Conservation (phyloP, 2,113 vertebrate species). For the Gambusia holbrooki region DNA sequence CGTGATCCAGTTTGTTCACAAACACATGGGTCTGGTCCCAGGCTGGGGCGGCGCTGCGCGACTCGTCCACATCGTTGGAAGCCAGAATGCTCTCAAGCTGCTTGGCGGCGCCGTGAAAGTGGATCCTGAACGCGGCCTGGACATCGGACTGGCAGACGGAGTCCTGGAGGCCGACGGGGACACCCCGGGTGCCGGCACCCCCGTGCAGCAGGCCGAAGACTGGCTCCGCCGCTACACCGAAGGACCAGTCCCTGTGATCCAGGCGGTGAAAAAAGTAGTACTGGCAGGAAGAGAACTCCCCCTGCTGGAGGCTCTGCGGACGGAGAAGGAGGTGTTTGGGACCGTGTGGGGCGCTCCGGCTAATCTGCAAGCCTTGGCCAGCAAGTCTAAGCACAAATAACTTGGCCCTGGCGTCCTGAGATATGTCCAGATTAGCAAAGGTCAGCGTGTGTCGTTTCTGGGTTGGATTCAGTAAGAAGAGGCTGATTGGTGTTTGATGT, state of each 20-base stretch:
- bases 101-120: slow-evolving; percentile 80
- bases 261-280: slow-evolving; percentile 86
- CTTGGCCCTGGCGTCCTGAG: too few relatives aligned
- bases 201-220: slow-evolving; percentile 74
- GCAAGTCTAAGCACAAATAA: slow-evolving; percentile 85
- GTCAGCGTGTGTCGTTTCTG: neutral
- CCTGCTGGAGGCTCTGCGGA: slow-evolving; percentile 85
- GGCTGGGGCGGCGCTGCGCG: slow-evolving; percentile 91
- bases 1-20: slow-evolving; percentile 94
- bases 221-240: slow-evolving; percentile 84
- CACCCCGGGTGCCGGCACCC: slow-evolving; percentile 34
- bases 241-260: slow-evolving; percentile 84
- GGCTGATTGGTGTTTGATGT: neutral
- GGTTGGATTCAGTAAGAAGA: neutral
- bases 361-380: slow-evolving; percentile 86
- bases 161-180: slow-evolving; percentile 65
- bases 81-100: slow-evolving; percentile 83
- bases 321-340: slow-evolving; percentile 88
- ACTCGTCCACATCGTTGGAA: slow-evolving; percentile 84
- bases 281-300: slow-evolving; percentile 85
- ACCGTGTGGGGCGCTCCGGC: slow-evolving; percentile 91
- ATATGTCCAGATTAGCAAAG: neutral
- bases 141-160: slow-evolving; percentile 84
- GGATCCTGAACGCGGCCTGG: slow-evolving; percentile 76
- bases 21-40: slow-evolving; percentile 93